These are phyloP conservation scores for Myotis pilosus DNA, from an alignment of 2,797 vertebrate genomes.

Conservation along the genomic window DNA sequence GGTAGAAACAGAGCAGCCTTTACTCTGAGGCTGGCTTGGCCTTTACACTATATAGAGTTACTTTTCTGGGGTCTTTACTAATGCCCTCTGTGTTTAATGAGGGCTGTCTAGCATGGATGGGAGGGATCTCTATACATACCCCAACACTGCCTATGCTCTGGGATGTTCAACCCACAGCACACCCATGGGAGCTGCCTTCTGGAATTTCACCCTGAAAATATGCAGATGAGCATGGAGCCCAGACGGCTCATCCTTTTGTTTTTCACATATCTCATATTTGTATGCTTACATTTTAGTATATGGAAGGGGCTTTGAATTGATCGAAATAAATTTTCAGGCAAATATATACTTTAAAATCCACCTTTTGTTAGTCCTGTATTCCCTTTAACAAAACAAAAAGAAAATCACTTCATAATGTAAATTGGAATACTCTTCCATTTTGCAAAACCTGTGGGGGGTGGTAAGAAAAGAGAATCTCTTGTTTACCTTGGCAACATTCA, in stretches of 20 bases:
- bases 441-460: not conserved
- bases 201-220: not conserved
- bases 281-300: not conserved
- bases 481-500: constrained; percentile 6
- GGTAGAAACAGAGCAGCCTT: not conserved
- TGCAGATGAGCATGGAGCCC: not conserved
- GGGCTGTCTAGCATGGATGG: not conserved
- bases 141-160: not conserved
- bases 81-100: not conserved
- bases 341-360: not conserved
- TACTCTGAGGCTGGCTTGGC: not conserved
- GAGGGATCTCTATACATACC: not conserved
- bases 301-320: not conserved
- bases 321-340: constrained; percentile 24
- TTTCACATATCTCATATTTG: not conserved
- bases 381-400: not conserved
- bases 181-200: not conserved
- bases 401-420: not conserved
- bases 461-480: not conserved
- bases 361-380: not conserved
- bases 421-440: not conserved
- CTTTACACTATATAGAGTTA: not conserved
- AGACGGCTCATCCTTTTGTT: not conserved
- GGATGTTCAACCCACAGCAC: not conserved
- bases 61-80: not conserved